Evolutionary conservation across 2,113 vertebrate species (phyloP), one percentile per base, ranked within the genome.

Genomic region (Austrofundulus limnaeus): DNA sequence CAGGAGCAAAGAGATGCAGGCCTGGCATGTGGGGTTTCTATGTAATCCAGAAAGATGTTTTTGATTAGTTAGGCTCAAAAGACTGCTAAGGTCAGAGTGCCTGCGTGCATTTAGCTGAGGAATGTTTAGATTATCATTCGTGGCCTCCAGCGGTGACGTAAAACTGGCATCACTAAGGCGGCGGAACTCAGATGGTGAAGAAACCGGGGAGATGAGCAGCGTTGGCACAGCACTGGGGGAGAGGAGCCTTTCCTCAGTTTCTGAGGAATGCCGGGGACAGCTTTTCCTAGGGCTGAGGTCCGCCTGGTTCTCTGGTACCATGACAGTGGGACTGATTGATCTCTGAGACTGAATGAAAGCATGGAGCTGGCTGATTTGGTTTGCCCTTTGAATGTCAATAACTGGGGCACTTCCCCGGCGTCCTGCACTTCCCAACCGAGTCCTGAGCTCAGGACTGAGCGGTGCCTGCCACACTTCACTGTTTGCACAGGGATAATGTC

Each of bases 401-500:
- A 88, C 82, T 12, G 91, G 88, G 59, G 91, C 81, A 75, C 91
- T 92, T 78, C 88, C 90, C 69, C 90, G 81, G 16, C 91, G 77
- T 19, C 55, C 45, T 21, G 73, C 57, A 28, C 65, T 73, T 73
- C 81, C 79, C 45, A 77, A 68, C 48, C 57, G 68, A 48, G 63
- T 70, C 70, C 57, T 68, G 66, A 77, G 66, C 41, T 80, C 64
- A 46, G 83, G 74, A 47, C 78, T 77, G 45, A 78, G 72, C 0
- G 64, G 38, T 28, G 69, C 14, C 61, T 50, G 69, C 72, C 59
- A 79, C 23, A 85, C 54, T 25, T 85, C 62, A 28, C 75, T 65
- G 62, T 64, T 77, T 60, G 78, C 81, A 72, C 78, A 84, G 67
- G 80, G 85, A 42, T 54, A 72, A 67, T 85, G 71, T 49, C 59